A percentile compares a stretch with the other conserved stretches of the same genome.
phyloP scores from a whole-genome alignment of 2,113 vertebrate species.

The Meriones unguiculatus region DNA sequence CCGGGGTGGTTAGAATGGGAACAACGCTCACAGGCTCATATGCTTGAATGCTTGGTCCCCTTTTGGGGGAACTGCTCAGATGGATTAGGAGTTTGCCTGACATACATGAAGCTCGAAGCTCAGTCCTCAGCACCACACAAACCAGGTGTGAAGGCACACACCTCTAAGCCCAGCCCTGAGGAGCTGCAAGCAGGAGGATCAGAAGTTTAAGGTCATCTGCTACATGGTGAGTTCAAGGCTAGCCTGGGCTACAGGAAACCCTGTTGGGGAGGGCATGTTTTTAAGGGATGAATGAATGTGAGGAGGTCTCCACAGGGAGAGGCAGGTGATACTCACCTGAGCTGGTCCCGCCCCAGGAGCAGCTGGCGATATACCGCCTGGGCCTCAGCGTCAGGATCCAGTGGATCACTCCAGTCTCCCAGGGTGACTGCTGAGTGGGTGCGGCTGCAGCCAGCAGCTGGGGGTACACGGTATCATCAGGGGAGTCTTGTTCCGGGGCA shows the following conservation, averaged over 20 bases:
- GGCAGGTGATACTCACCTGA: slow-evolving; percentile 84
- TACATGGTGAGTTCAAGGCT: background rate
- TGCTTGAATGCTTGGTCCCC: background rate
- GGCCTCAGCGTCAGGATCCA: slow-evolving; percentile 91
- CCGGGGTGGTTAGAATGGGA: background rate
- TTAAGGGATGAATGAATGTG: background rate
- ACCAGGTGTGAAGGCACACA: background rate
- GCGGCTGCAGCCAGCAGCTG: slow-evolving; percentile 90
- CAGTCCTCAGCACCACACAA: background rate
- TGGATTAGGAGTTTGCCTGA: background rate
- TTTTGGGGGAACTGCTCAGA: background rate
- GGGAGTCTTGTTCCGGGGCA: background rate
- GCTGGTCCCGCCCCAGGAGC: slow-evolving; percentile 89
- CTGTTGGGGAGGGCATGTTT: too few relatives aligned
- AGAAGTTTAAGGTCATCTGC: background rate
- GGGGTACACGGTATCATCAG: background rate
- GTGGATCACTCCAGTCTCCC: slow-evolving; percentile 93
- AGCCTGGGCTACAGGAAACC: background rate
- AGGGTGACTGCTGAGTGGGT: slow-evolving; percentile 93
- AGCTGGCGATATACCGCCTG: slow-evolving; percentile 94
- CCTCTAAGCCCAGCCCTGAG: background rate
- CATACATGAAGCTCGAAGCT: background rate
- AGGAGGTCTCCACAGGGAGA: background rate
- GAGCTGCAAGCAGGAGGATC: background rate
- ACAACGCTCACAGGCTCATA: background rate